Evolutionary conservation across 2,888 invertebrate species (phyloP).

Genomic region (Brenthis ino): DNA sequence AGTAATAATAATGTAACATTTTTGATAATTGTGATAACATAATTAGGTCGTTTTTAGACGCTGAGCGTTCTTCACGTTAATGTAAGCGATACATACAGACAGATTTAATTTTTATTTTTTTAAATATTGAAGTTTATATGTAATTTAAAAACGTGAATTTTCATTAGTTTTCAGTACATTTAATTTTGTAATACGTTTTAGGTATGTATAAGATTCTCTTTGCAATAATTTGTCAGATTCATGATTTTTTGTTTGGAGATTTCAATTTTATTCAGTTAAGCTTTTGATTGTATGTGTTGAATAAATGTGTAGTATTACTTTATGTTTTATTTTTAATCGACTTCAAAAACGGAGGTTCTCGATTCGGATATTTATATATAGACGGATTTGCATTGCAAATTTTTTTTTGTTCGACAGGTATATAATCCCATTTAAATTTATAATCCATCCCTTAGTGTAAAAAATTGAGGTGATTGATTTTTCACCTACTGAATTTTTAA

Average conservation of each 20-base stretch:
- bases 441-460: too few relatives aligned
- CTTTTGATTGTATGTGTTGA: conserved; percentile 1
- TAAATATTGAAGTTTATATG: background rate
- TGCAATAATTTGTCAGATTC: conserved; percentile 4
- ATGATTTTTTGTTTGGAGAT: background rate
- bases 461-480: too few relatives aligned
- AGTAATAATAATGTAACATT: conserved; percentile 7
- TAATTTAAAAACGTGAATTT: background rate
- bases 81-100: background rate
- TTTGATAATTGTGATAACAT: conserved; percentile 30
- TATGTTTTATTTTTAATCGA: too few relatives aligned
- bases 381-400: too few relatives aligned
- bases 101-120: background rate
- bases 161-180: background rate
- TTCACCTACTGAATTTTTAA: too few relatives aligned
- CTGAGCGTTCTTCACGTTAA: conserved; percentile 23
- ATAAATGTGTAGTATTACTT: conserved; percentile 13
- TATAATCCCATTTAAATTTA: too few relatives aligned
- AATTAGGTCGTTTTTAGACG: conserved; percentile 16
- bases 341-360: too few relatives aligned
- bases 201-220: background rate
- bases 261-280: background rate
- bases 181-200: background rate
- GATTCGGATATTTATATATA: too few relatives aligned
- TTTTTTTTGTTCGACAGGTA: too few relatives aligned